Evolutionary conservation across 2,113 vertebrate genomes (phyloP).

Genomic region (Mellivora capensis): DNA sequence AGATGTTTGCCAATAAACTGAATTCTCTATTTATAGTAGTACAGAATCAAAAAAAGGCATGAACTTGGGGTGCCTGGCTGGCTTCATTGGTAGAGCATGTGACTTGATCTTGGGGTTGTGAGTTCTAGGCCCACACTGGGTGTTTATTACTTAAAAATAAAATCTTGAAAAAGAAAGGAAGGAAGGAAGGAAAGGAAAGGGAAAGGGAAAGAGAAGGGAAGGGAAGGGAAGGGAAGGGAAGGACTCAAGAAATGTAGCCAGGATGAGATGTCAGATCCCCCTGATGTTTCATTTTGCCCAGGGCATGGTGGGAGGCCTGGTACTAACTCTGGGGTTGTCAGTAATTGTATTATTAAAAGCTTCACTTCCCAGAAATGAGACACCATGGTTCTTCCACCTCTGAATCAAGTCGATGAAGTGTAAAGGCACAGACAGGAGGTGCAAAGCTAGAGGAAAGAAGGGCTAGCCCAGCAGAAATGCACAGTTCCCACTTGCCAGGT

Average conservation of each 20-base stretch:
- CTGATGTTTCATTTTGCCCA: neutral
- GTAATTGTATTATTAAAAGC: neutral
- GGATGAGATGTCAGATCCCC: neutral
- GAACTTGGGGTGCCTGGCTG: neutral
- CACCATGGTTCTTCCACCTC: neutral
- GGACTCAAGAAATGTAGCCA: neutral
- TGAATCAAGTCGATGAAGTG: neutral
- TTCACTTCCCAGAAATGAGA: neutral
- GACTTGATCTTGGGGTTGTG: neutral
- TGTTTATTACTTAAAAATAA: neutral
- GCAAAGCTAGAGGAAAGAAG: neutral
- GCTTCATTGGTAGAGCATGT: neutral
- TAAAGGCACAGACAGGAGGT: neutral
- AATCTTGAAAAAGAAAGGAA: neutral
- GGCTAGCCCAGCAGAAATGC: neutral
- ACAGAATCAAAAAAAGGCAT: neutral
- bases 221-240: accelerated
- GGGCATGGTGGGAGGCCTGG: neutral
- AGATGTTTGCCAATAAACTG: neutral
- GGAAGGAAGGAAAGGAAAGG: neutral
- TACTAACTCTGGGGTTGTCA: neutral
- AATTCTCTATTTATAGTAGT: neutral
- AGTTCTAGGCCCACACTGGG: neutral
- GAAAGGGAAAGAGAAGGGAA: no score
- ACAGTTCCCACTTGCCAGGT: neutral